Evolutionary conservation across 2,113 vertebrate genomes (phyloP).

Genomic region (Struthio camelus): DNA sequence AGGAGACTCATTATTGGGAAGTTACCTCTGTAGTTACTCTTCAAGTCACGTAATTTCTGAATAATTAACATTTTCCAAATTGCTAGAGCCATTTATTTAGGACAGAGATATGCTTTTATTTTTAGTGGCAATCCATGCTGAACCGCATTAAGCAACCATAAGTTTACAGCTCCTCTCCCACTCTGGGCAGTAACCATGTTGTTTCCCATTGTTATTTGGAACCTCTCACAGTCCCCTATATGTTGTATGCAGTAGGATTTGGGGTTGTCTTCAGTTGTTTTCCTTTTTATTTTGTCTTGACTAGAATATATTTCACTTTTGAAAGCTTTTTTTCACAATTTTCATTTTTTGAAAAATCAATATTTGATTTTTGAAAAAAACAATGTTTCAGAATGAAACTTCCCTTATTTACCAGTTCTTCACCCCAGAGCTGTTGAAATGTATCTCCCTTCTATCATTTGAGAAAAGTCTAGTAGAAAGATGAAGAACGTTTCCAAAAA

Average conservation of each 20-base stretch:
- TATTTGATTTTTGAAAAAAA: background rate
- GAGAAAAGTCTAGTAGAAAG: background rate
- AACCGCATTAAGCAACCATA: background rate
- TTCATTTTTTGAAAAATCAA: accelerated
- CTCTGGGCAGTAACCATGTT: background rate
- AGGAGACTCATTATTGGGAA: background rate
- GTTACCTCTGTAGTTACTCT: constrained; percentile 35
- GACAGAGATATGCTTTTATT: background rate
- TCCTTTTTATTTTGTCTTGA: background rate
- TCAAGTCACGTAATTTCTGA: background rate
- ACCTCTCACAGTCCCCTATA: background rate
- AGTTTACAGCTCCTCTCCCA: background rate
- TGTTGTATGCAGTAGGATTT: accelerated
- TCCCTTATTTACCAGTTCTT: background rate
- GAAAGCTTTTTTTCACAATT: background rate
- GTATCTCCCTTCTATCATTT: background rate
- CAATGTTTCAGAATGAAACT: background rate
- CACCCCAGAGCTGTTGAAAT: background rate
- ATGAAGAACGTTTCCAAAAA: background rate
- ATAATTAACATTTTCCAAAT: constrained; percentile 21
- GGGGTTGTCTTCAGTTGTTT: background rate
- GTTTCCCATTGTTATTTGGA: background rate
- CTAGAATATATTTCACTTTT: background rate
- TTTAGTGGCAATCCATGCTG: background rate
- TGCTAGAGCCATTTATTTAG: background rate